Evolutionary conservation across 2,797 vertebrate species (phyloP), one percentile per base, ranked within the genome.

Genomic region (Denticeps clupeoides): DNA sequence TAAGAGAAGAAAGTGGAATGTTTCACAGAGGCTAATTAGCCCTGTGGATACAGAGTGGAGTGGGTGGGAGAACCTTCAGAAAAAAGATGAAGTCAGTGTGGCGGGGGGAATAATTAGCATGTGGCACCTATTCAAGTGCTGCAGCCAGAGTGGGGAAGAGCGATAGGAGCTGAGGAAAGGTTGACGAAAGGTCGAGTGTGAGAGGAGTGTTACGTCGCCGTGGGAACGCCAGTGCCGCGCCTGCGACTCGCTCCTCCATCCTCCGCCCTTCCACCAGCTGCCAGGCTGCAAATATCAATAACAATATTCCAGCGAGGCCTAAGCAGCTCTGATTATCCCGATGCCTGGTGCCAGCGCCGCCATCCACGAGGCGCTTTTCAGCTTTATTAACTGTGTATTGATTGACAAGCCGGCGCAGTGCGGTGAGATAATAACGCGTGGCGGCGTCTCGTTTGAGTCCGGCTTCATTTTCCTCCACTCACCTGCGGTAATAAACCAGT

Each of bases 11-110:
- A 40, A 45, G 26, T 47, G 25, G 47, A 22, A 54, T 45, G 58
- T 55, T 63, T 64, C 51, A 57, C 51, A 43, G 48, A 59, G 54
- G 54, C 62, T 62, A 68, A 70, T 68, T 70, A 62, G 26, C 46
- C 55, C 41, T 49, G 59, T 35, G 49, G 44, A 51, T 51, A 45
- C 28, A 16, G 46, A 62, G 45, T 38, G 26, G 43, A 7, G 27
- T n/a, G 2, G 12, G 12, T 11, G 45, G 47, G 41, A 55, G 46
- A 41, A n/a, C n/a, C n/a, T n/a, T n/a, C 15, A 27, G 10, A 24
- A 48, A 25, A 49, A 32, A 12, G 4, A 12, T 3, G 35, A 38
- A 11, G 12, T n/a, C n/a, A n/a, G n/a, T n/a, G n/a, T n/a, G n/a
- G n/a, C n/a, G n/a, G n/a, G 48, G 48, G 40, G 43, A 64, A 54